Percentiles rank a stretch among this genome's conserved stretches.
These are phyloP conservation scores for Chouioia cunea DNA, from an alignment of 2,888 invertebrate genomes.

Conservation along the genomic window DNA sequence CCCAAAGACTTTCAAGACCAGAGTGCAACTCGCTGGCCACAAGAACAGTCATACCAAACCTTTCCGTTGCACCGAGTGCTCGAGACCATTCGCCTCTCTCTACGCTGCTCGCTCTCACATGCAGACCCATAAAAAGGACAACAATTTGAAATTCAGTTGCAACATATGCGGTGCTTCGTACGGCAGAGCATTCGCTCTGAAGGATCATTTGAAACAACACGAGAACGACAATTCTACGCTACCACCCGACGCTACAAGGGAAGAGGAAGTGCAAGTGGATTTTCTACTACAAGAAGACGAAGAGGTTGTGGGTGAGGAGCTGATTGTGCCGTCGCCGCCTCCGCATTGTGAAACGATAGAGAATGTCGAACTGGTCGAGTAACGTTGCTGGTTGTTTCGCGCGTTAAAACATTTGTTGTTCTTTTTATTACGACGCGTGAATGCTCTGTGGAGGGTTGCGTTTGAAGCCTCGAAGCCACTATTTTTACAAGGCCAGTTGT, in stretches of 20 bases:
- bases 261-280: constrained; percentile 62
- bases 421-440: too few relatives aligned
- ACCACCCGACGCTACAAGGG: constrained; percentile 61
- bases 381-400: too few relatives aligned
- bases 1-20: constrained; percentile 84
- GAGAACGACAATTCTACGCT: constrained; percentile 68
- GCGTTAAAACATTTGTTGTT: too few relatives aligned
- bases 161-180: constrained; percentile 82
- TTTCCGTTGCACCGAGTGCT: constrained; percentile 80
- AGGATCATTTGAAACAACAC: constrained; percentile 79
- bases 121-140: constrained; percentile 78
- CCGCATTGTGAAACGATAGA: constrained; percentile 11
- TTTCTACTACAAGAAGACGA: constrained; percentile 60
- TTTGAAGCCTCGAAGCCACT: too few relatives aligned
- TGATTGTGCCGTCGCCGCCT: constrained; percentile 55
- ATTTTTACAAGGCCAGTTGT: too few relatives aligned
- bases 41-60: constrained; percentile 87
- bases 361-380: not conserved
- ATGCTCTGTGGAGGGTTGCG: too few relatives aligned
- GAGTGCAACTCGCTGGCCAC: constrained; percentile 83
- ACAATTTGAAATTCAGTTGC: constrained; percentile 80
- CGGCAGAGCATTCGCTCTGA: constrained; percentile 80
- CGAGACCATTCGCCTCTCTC: constrained; percentile 81
- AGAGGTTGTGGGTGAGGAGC: constrained; percentile 53
- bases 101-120: constrained; percentile 84